Evolutionary conservation across 2,113 vertebrate genomes (phyloP), one percentile per base, ranked within the genome.

Genomic region (Amphilophus citrinellus): DNA sequence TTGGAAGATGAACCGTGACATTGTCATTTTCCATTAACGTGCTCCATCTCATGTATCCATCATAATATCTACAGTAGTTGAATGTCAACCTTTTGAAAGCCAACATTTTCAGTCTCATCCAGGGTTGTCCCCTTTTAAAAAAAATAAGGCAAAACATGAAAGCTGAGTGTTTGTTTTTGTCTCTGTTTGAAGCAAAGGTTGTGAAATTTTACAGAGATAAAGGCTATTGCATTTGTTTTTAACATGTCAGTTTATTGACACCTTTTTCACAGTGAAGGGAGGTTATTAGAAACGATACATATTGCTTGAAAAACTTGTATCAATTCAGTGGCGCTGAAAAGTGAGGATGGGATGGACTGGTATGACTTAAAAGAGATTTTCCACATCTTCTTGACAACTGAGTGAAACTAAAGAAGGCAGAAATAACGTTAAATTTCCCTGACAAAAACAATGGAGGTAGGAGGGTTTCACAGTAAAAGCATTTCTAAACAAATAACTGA

Each of bases 181-280:
- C 92, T 89, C 89, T 78, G 89, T 92, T 92, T 93, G 82, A 92
- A 91, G 90, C 82, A 87, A 89, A 92, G 85, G 87, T 75, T 89
- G 85, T 88, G 87, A 89, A 95, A 92, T 93, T 93, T 88, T 61
- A 77, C 61, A 10, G 22, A 91, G 91, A 95, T 95, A 91, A 95
- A 92, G 81, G 91, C 78, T 79, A 73, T 42, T 86, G 77, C 89
- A 77, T 92, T 96, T 95, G 93, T 96, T 95, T 90, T 92, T 92
- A 93, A 92, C 93, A 78, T 91, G 85, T 89, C 81, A 88, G 88
- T 95, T 95, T 95, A 96, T 93, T 94, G 95, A 95, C 95, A 94
- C 81, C 78, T 56, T 94, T 95, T 88, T 89, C 60, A 65, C 85
- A 88, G 90, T 80, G 85, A 89, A 87, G 82, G 73, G 78, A 95